Base-by-base conservation (phyloP, 2,113 vertebrate species). In the Laticauda laticaudata region DNA sequence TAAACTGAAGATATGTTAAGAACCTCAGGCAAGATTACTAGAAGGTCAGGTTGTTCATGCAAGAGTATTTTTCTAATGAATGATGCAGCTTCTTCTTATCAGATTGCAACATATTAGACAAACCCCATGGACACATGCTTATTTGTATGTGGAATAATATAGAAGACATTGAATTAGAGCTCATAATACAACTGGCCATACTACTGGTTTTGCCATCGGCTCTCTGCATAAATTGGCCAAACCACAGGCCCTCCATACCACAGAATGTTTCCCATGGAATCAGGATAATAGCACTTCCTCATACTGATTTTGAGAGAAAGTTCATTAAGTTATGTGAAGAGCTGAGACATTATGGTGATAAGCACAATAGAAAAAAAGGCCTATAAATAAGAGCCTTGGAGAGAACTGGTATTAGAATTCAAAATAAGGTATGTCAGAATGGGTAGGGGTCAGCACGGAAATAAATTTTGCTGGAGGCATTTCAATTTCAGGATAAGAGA, bases 381-480 rank as follows among this genome's bases (percentile, higher is more conserved):
- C 90, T 95, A 95, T 95, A 96, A 96, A 96, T 94, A 95, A 96
- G 91, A 95, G 7, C 57, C 91, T 87, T 8, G 0, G 23, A 93
- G 91, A 94, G 95, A 93, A 95, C 43, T 59, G 12, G 90, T 92
- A 95, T 95, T 94, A 93, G 81, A 29, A 59, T 96, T 96, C 92
- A 96, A 95, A 96, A 96, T 95, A 94, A 96, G 89, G 64, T 92
- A 93, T 95, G 91, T 91, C 92, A 88, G 81, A 94, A 96, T 55
- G 93, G 81, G 29, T 94, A 93, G 29, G 53, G 94, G 95, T 95
- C 94, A 96, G 53, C 53, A 92, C 10, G 81, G 90, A 96, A 96
- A 96, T 95, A 95, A 96, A 96, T 96, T 95, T 96, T 94, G 94
- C 92, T 96, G 55, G 92, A 97, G 94, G 93, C 95, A 94, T 97